Base-by-base conservation (phyloP, 1,140 invertebrate species). In the Habropoda laboriosa region DNA sequence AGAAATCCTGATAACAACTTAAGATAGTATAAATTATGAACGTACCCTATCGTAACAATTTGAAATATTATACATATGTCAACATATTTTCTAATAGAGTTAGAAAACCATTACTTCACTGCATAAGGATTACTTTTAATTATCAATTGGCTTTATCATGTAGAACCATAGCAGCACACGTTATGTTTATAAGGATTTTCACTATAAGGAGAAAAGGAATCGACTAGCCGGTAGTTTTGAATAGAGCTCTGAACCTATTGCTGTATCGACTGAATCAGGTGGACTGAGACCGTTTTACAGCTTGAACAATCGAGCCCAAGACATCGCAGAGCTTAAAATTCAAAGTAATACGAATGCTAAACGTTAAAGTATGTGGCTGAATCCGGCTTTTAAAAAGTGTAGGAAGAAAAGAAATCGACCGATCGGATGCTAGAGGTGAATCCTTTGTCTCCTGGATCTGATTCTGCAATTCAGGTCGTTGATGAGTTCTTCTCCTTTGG, bases 401-500 rank as follows among this genome's bases (percentile, higher is more conserved):
- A 30, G 40, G 10, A 66, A 30, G 16, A 66, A 66, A 30, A 18
- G 63, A 66, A 66, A 45, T 42, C 18, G 63, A 27, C 40, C 18
- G 40, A 66, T 42, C 27, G 40, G 63, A 47, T 64, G 38, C 16
- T 6, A 40, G 40, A 45, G 21, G 63, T 21, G 40, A 45, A 30
- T 45, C 27, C 63, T 66, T 45, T 66, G 63, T 66, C 40, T 45
- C 3, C 12, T 24, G 63, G n/a, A 66, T 66, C 40, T 45, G 63
- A 64, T 45, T 64, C 16, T 7, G 24, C n/a, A n/a, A 66, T 66
- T 66, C 40, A 47, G 40, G 8, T 66, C 63, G 63, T 66, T n/a
- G 63, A 66, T 66, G 63, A 66, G 45, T 66, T 45, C 3, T 47
- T 45, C 5, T 24, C 27, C 27, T 38, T 35, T 21, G 7, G 18